These are phyloP conservation scores for Dicycla oo DNA, from an alignment of 2,888 invertebrate genomes.

Conservation along the genomic window DNA sequence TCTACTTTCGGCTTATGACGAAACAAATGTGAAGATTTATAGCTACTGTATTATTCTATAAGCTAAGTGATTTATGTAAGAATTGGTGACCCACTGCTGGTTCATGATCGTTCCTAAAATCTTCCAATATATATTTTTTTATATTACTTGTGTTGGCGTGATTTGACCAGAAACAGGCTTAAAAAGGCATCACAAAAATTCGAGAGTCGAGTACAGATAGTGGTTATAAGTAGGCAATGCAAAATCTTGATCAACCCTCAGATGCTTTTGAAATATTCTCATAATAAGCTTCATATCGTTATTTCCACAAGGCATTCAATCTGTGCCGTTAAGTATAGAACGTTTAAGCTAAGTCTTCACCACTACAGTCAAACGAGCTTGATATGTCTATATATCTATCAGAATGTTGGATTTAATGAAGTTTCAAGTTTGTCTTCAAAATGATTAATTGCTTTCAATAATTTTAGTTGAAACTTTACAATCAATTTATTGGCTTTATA, in stretches of 20 bases:
- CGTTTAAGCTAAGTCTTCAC: slow-evolving; percentile 27
- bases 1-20: not conserved
- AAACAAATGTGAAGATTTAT: not conserved
- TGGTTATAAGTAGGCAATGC: not conserved
- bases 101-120: no score
- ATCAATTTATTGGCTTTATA: slow-evolving; percentile 53
- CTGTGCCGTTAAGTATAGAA: slow-evolving; percentile 11
- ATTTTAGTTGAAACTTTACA: slow-evolving; percentile 42
- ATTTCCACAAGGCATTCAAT: not conserved
- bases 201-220: not conserved
- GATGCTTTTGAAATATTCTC: no score
- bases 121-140: no score
- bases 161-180: no score
- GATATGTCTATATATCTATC: slow-evolving; percentile 45
- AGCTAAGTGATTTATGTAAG: no score
- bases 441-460: slow-evolving; percentile 47
- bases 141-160: no score
- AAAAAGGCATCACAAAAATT: no score
- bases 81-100: no score
- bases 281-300: not conserved
- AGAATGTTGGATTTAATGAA: slow-evolving; percentile 48
- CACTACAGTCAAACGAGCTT: slow-evolving; percentile 31
- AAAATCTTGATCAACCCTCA: not conserved
- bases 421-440: slow-evolving; percentile 38
- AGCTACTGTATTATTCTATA: not conserved